Evolutionary conservation across 1,140 invertebrate genomes (phyloP).

Genomic region (Apis mellifera): DNA sequence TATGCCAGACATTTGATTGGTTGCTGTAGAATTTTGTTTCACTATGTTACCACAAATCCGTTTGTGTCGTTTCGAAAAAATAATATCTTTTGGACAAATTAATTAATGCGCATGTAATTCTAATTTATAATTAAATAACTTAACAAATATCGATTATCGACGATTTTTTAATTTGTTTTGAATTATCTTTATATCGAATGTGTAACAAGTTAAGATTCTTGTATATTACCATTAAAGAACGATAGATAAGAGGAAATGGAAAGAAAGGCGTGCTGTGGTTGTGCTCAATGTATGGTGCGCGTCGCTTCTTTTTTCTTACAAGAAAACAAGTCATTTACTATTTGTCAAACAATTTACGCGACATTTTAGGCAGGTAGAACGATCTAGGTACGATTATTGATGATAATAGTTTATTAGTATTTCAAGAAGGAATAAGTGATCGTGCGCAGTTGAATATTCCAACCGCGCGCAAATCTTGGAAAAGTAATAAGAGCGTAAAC

Average conservation of each 20-base stretch:
- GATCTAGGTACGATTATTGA: neutral
- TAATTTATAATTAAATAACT: constrained; percentile 23
- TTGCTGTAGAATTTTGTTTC: constrained; percentile 34
- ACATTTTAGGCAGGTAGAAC: constrained; percentile 38
- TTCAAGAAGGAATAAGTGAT: constrained; percentile 1
- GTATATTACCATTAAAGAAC: neutral
- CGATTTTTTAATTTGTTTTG: neutral
- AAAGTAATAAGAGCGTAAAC: constrained; percentile 44
- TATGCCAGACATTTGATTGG: constrained; percentile 31
- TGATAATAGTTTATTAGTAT: neutral
- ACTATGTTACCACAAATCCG: constrained; percentile 29
- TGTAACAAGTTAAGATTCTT: neutral
- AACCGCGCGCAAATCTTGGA: constrained; percentile 38
- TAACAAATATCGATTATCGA: neutral
- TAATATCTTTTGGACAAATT: constrained; percentile 27
- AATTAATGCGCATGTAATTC: constrained; percentile 14
- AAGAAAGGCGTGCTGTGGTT: constrained; percentile 53
- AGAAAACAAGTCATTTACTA: constrained; percentile 38
- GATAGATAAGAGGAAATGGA: constrained; percentile 26
- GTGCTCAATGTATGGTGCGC: constrained; percentile 40
- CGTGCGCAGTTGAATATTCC: constrained; percentile 29
- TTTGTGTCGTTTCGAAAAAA: constrained; percentile 40
- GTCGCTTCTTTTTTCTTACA: constrained; percentile 49
- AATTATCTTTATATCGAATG: neutral
- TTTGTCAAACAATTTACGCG: constrained; percentile 40